Percentiles rank a stretch among this genome's conserved stretches.
These are phyloP conservation scores for Poliocrania exsul DNA, from an alignment of 2,797 vertebrate genomes.

Conservation along the genomic window DNA sequence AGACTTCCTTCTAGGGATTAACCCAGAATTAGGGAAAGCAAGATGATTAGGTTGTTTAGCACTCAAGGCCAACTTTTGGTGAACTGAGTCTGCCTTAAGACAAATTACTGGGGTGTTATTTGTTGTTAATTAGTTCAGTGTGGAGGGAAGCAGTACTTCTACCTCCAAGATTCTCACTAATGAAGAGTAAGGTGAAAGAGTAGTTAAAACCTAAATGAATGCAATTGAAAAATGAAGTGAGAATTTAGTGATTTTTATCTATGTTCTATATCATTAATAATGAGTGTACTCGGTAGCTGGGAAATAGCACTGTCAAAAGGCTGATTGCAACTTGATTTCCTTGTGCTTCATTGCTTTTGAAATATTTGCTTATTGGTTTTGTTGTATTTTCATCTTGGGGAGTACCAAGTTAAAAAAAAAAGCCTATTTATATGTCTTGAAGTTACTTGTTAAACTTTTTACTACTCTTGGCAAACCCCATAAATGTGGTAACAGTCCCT, in stretches of 20 bases:
- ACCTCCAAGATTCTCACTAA: background rate
- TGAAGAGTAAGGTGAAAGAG: background rate
- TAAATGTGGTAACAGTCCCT: rapidly evolving
- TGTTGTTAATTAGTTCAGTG: background rate
- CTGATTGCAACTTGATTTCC: background rate
- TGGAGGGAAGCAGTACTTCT: background rate
- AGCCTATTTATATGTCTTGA: rapidly evolving
- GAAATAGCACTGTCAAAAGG: rapidly evolving
- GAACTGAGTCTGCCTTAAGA: background rate
- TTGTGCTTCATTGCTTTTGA: background rate
- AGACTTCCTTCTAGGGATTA: background rate
- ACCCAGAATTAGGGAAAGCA: background rate
- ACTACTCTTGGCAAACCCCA: background rate
- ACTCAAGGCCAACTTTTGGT: rapidly evolving
- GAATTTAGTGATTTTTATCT: background rate
- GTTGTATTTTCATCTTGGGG: rapidly evolving
- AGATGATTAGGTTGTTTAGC: rapidly evolving
- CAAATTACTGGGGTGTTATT: too few species aligned
- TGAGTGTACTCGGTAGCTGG: background rate
- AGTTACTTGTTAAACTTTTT: background rate
- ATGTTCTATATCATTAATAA: rapidly evolving
- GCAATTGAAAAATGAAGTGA: background rate
- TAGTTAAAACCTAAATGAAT: rapidly evolving
- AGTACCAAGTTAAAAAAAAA: background rate
- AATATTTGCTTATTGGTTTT: background rate